phyloP scores from a whole-genome alignment of 2,888 invertebrate species.

The Apodemia mormo region DNA sequence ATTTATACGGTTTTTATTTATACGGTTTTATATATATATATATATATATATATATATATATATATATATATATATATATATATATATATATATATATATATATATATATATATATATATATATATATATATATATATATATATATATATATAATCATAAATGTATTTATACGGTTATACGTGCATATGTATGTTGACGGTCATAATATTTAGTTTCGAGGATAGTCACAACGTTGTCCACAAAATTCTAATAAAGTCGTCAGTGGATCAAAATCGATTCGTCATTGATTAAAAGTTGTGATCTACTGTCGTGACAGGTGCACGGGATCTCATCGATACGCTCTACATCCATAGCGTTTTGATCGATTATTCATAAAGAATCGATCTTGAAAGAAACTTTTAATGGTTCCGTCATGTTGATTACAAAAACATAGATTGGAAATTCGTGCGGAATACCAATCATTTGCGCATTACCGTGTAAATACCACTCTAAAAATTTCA shows the following conservation, averaged over 20 bases:
- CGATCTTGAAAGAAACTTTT: slow-evolving; percentile 46
- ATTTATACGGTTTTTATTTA: too few species aligned
- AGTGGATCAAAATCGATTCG: slow-evolving; percentile 70
- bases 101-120: too few species aligned
- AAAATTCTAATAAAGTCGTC: slow-evolving; percentile 69
- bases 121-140: too few species aligned
- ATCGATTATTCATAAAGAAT: slow-evolving; percentile 72
- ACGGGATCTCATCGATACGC: slow-evolving; percentile 49
- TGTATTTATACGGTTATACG: too few species aligned
- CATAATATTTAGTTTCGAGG: neutral
- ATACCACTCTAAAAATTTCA: slow-evolving; percentile 17
- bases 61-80: too few species aligned
- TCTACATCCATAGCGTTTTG: slow-evolving; percentile 60
- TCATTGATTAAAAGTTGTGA: slow-evolving; percentile 67
- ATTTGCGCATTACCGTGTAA: slow-evolving; percentile 32
- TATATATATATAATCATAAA: too few species aligned
- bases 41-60: too few species aligned
- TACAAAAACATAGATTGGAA: slow-evolving; percentile 62
- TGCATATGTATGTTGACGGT: too few species aligned
- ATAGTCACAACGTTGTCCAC: slow-evolving; percentile 34
- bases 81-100: too few species aligned
- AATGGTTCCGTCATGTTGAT: slow-evolving; percentile 62
- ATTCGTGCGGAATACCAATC: slow-evolving; percentile 64
- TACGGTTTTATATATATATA: too few species aligned
- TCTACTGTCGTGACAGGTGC: slow-evolving; percentile 74